Conservation (phyloP, 2,797 vertebrate genomes). For the Fringilla coelebs region DNA sequence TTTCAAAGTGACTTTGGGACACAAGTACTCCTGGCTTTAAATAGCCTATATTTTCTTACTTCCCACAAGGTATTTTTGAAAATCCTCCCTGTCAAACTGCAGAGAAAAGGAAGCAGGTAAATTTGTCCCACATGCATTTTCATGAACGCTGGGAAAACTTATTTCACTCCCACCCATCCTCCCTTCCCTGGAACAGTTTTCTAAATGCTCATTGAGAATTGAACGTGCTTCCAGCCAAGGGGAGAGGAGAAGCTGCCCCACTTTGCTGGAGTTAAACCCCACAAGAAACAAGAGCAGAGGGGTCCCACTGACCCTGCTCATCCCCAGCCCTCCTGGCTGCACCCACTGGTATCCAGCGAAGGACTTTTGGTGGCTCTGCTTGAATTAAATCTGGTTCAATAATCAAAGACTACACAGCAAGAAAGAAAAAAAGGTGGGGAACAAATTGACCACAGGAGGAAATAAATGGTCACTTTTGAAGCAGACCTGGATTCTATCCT, state of each 20-base stretch:
- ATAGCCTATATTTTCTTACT: neutral
- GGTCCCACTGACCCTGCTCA: neutral
- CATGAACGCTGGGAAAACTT: conserved; percentile 31
- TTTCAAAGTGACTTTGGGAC: conserved; percentile 14
- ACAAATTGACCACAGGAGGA: neutral
- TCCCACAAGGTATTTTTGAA: conserved; percentile 29
- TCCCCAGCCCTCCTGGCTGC: neutral
- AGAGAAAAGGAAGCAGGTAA: neutral
- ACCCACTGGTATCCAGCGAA: neutral
- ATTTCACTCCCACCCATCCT: conserved; percentile 17
- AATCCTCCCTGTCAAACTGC: neutral
- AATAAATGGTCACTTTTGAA: neutral
- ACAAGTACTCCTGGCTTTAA: neutral
- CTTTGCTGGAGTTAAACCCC: neutral
- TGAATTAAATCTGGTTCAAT: neutral
- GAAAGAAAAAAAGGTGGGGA: neutral
- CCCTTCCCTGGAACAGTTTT: neutral
- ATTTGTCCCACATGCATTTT: conserved; percentile 55
- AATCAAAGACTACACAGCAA: neutral
- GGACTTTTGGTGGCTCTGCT: neutral
- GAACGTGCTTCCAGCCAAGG: neutral
- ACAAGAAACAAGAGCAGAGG: neutral
- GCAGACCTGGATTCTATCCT: neutral
- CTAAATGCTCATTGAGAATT: neutral
- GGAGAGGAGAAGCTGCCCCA: neutral